phyloP scores from a whole-genome alignment of 2,113 vertebrate species.

The Spermophilus dauricus region DNA sequence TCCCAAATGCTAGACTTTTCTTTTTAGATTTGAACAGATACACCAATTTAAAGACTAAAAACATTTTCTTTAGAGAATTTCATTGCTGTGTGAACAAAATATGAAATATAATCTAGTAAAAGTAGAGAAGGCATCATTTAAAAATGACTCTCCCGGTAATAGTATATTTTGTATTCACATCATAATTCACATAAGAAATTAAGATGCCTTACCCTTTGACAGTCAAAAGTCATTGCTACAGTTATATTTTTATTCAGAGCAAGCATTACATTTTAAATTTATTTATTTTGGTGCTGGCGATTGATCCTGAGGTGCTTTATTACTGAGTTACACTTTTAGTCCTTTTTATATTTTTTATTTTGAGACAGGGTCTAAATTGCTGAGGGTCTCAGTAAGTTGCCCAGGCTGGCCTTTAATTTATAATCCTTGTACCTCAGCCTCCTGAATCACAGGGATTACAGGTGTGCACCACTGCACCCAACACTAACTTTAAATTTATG shows the following conservation, averaged over 20 bases:
- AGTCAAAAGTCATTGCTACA: constrained; percentile 5
- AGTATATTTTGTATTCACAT: constrained; percentile 8
- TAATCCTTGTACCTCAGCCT: too few relatives aligned
- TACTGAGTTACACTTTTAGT: too few relatives aligned
- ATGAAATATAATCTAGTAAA: background rate
- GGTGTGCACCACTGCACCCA: too few relatives aligned
- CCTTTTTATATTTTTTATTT: too few relatives aligned
- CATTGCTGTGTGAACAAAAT: background rate
- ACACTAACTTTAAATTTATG: constrained; percentile 25
- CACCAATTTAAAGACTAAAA: constrained; percentile 22
- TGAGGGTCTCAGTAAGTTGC: too few relatives aligned
- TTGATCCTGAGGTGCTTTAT: too few relatives aligned
- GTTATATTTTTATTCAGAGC: constrained; percentile 29
- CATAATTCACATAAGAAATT: background rate
- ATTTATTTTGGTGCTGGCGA: too few relatives aligned
- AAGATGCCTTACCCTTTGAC: constrained; percentile 7
- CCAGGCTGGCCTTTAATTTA: too few relatives aligned
- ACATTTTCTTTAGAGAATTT: constrained; percentile 40
- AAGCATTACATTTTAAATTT: background rate
- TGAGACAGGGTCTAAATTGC: too few relatives aligned
- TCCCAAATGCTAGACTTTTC: background rate
- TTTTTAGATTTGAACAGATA: background rate
- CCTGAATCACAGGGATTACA: too few relatives aligned
- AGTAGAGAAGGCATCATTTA: background rate
- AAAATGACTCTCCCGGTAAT: background rate